phyloP scores from a whole-genome alignment of 1,140 invertebrate genomes.

The Cydia pomonella region DNA sequence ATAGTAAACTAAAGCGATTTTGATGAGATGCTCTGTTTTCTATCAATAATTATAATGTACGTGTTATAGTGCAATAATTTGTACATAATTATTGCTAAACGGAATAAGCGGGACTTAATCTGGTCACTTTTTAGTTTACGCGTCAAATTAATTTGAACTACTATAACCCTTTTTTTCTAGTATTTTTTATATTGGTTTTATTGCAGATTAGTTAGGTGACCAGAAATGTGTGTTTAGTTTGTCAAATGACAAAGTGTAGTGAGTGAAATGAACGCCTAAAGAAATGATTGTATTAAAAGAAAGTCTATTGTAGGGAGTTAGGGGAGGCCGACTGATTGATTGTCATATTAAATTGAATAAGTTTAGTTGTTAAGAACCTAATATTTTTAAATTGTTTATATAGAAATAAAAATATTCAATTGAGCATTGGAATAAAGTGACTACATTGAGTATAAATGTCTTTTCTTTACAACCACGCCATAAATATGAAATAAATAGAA shows the following conservation, averaged over 20 bases:
- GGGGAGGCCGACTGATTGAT: slow-evolving; percentile 67
- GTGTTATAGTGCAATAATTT: slow-evolving; percentile 33
- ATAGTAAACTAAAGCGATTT: slow-evolving; percentile 26
- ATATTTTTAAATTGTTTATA: slow-evolving; percentile 77
- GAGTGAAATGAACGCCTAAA: slow-evolving; percentile 30
- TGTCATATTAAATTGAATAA: slow-evolving; percentile 67
- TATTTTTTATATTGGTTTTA: not conserved
- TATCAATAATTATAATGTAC: slow-evolving; percentile 28
- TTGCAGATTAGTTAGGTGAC: slow-evolving; percentile 36
- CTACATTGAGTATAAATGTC: slow-evolving; percentile 56
- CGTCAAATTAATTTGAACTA: not conserved
- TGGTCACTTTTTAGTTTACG: not conserved
- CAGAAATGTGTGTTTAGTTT: slow-evolving; percentile 47
- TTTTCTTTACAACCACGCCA: slow-evolving; percentile 38
- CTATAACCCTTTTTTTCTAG: not conserved
- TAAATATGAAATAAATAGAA: not conserved
- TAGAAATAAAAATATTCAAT: slow-evolving; percentile 77
- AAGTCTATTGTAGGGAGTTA: slow-evolving; percentile 43
- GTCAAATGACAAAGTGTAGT: slow-evolving; percentile 39
- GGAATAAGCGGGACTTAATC: slow-evolving; percentile 8
- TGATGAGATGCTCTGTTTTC: slow-evolving; percentile 31
- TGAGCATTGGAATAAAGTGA: slow-evolving; percentile 75
- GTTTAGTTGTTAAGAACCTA: slow-evolving; percentile 56
- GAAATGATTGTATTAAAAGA: slow-evolving; percentile 47
- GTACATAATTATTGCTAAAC: slow-evolving; percentile 27